Conservation (phyloP, 2,113 vertebrate species). For the Struthio camelus region DNA sequence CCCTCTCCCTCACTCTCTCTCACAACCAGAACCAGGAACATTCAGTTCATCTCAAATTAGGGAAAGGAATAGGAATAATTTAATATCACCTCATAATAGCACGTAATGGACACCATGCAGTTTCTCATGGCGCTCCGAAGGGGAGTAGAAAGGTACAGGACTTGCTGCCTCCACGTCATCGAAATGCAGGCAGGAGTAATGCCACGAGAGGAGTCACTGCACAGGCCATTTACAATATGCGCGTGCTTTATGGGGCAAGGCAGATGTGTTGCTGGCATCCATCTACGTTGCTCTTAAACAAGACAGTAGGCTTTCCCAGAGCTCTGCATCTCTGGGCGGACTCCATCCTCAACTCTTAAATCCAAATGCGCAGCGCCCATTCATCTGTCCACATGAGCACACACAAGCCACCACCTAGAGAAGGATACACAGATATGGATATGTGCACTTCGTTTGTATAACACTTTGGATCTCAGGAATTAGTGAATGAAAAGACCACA, state of each 20-base stretch:
- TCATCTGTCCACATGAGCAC: background rate
- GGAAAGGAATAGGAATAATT: background rate
- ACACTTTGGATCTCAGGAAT: background rate
- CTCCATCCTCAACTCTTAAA: background rate
- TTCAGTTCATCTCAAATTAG: background rate
- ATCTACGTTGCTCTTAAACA: background rate
- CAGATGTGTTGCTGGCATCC: background rate
- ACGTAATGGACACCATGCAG: background rate
- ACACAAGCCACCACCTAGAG: too few relatives aligned
- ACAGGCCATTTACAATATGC: too few relatives aligned
- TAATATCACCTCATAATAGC: background rate
- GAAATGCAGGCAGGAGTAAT: too few relatives aligned
- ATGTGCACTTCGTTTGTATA: background rate
- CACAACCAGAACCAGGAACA: background rate
- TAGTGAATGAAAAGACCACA: constrained; percentile 12
- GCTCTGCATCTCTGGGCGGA: background rate
- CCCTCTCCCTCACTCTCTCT: background rate
- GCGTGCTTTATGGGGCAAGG: background rate
- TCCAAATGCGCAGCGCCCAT: background rate
- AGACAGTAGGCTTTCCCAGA: background rate
- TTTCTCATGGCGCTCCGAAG: background rate
- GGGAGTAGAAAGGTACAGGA: background rate
- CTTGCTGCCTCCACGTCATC: too few relatives aligned
- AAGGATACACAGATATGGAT: background rate
- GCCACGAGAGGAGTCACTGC: background rate